Evolutionary conservation across 2,113 vertebrate species (phyloP).

Genomic region (Miniopterus natalensis): DNA sequence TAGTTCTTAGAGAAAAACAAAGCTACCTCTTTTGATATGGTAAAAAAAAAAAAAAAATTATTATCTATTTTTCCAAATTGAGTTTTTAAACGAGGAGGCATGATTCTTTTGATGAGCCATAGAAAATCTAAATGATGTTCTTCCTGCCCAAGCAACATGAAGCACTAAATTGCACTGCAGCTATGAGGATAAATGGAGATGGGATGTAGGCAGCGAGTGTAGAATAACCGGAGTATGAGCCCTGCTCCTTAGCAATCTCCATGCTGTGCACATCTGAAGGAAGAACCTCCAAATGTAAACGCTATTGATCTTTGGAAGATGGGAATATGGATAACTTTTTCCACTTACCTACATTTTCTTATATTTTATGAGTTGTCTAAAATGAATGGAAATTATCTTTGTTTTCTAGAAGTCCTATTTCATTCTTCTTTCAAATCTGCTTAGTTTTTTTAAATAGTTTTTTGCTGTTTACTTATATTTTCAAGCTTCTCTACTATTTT

Average conservation of each 20-base stretch:
- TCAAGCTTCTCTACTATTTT: neutral
- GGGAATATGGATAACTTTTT: neutral
- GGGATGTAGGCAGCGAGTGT: no score
- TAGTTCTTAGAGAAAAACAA: slow-evolving; percentile 1
- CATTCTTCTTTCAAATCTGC: neutral
- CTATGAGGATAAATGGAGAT: neutral
- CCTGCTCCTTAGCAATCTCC: neutral
- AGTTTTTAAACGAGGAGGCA: neutral
- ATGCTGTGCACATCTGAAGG: neutral
- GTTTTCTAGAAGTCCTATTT: neutral
- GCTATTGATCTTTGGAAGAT: neutral
- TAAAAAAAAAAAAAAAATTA: neutral
- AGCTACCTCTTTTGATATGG: neutral
- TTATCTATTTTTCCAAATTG: slow-evolving; percentile 6
- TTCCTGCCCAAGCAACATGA: neutral
- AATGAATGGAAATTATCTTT: neutral
- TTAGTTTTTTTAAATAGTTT: neutral
- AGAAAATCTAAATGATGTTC: slow-evolving; percentile 17
- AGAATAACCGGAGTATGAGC: neutral
- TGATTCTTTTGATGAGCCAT: neutral
- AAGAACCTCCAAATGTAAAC: neutral
- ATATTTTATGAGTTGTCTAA: neutral
- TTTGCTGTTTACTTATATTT: neutral
- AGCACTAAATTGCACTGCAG: neutral
- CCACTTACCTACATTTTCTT: neutral